phyloP scores from a whole-genome alignment of 2,797 vertebrate species.

The Fistularia tabacaria region DNA sequence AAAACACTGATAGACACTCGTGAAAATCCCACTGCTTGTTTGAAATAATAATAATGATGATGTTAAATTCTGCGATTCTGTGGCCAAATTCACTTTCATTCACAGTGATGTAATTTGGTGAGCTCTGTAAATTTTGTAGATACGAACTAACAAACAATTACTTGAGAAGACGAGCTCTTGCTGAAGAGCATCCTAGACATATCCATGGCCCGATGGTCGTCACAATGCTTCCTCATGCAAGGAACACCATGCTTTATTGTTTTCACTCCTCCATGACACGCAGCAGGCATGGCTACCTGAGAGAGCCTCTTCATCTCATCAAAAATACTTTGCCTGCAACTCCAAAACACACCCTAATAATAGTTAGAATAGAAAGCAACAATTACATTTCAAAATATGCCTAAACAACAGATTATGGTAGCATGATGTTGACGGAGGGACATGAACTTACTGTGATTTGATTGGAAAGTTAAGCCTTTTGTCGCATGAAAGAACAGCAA shows the following conservation, averaged over 20 bases:
- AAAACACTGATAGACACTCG: too few relatives aligned
- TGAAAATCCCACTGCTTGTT: too few relatives aligned
- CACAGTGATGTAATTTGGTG: too few relatives aligned
- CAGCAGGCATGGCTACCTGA: slow-evolving; percentile 80
- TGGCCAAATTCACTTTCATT: too few relatives aligned
- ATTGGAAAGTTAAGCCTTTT: background rate
- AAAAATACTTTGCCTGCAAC: slow-evolving; percentile 97
- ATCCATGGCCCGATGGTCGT: background rate
- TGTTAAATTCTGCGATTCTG: too few relatives aligned
- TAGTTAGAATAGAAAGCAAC: slow-evolving; percentile 21
- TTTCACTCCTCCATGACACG: slow-evolving; percentile 6
- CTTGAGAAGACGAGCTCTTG: too few relatives aligned
- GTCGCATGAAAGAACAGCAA: background rate
- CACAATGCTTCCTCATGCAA: background rate
- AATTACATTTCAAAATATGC: slow-evolving; percentile 22
- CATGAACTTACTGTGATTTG: background rate
- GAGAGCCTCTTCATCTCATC: slow-evolving; percentile 97
- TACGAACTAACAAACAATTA: too few relatives aligned
- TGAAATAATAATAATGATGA: too few relatives aligned
- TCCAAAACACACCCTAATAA: slow-evolving; percentile 92
- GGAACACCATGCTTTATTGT: slow-evolving; percentile 37
- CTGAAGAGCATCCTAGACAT: too few relatives aligned
- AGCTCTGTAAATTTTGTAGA: too few relatives aligned
- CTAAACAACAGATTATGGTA: background rate
- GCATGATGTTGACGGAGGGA: too few relatives aligned